Evolutionary conservation across 2,113 vertebrate genomes (phyloP).

Genomic region (Alethe castanea): DNA sequence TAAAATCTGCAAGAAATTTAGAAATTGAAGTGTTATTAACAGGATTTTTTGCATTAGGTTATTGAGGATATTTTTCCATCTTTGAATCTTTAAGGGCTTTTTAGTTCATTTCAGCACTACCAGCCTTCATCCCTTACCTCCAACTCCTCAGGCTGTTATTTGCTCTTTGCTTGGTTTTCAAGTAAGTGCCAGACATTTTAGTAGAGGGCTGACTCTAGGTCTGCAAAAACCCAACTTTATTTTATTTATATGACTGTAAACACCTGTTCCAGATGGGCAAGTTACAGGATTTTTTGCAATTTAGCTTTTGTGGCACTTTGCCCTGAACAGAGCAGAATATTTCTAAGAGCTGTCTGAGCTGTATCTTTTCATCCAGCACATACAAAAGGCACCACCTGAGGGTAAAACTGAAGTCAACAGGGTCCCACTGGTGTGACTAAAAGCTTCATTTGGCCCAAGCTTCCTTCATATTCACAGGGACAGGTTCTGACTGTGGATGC

Average conservation of each 20-base stretch:
- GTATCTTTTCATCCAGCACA: slow-evolving; percentile 23
- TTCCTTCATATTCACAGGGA: neutral
- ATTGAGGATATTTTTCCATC: neutral
- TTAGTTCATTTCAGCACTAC: neutral
- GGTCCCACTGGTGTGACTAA: neutral
- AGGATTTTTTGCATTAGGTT: neutral
- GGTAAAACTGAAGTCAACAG: slow-evolving; percentile 17
- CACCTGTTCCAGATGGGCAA: slow-evolving; percentile 42
- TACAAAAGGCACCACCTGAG: slow-evolving; percentile 19
- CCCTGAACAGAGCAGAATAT: slow-evolving; percentile 26
- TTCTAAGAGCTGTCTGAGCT: slow-evolving; percentile 15
- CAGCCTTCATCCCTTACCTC: neutral
- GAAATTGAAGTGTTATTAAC: neutral
- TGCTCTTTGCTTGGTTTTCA: neutral
- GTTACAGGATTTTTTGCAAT: neutral
- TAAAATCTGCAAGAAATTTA: neutral
- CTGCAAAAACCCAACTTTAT: neutral
- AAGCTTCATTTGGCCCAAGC: slow-evolving; percentile 1
- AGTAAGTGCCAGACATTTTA: neutral
- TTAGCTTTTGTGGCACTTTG: slow-evolving; percentile 21
- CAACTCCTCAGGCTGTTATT: neutral
- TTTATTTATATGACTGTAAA: slow-evolving; percentile 40
- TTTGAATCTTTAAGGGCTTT: neutral
- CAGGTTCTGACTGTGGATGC: neutral
- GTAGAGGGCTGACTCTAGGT: neutral